Evolutionary conservation across 2,888 invertebrate genomes (phyloP).

Genomic region (Sphaeridia pumilis): DNA sequence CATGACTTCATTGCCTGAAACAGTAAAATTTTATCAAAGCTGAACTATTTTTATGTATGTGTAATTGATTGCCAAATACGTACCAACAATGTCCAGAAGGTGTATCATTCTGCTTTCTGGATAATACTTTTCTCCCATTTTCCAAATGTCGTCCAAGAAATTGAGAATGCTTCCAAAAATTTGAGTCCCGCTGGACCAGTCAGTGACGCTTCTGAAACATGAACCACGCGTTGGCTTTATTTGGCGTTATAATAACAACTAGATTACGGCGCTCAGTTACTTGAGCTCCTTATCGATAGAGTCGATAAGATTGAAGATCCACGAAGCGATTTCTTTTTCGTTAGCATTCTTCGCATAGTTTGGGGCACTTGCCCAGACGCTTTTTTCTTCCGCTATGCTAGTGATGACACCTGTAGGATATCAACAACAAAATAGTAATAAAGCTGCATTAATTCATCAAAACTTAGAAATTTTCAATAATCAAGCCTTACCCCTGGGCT

Average conservation of each 20-base stretch:
- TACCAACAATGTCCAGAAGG: conserved; percentile 70
- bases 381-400: conserved; percentile 10
- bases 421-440: no score
- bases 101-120: conserved; percentile 75
- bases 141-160: conserved; percentile 88
- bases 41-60: no score
- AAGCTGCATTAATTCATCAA: no score
- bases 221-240: no score
- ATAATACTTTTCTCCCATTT: conserved; percentile 58
- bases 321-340: conserved; percentile 14
- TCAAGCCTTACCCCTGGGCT: conserved; percentile 14
- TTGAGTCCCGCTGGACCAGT: conserved; percentile 51
- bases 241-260: no score
- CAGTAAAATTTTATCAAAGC: neutral
- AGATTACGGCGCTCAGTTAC: no score
- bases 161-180: conserved; percentile 73
- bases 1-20: conserved; percentile 40
- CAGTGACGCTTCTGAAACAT: conserved; percentile 32
- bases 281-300: conserved; percentile 14
- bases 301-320: conserved; percentile 15
- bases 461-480: no score
- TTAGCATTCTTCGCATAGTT: conserved; percentile 12
- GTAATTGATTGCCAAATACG: no score
- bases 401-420: conserved; percentile 10
- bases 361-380: conserved; percentile 12